Base-by-base conservation (phyloP, 2,888 invertebrate species). In the Scelioninae gen. 1 region DNA sequence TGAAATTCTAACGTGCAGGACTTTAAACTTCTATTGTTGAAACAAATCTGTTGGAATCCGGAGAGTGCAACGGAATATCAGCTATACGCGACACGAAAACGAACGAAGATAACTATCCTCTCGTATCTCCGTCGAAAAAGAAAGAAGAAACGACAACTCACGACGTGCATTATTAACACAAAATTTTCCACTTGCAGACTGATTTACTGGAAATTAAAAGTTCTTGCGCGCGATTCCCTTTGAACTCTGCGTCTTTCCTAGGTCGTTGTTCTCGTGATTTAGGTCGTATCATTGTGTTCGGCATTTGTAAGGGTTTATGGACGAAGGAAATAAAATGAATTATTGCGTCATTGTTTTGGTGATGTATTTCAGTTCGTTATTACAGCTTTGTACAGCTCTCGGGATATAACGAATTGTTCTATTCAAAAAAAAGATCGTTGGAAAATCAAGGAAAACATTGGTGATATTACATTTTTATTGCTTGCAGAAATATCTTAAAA, bases 131-230 rank as follows among this genome's bases (percentile, higher is more conserved):
- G 6, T 31, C 23, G 29, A 49, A 38, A 55, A 56, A 40, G 32
- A 53, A 68, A 63, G 69, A 29, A 63, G 43, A 49, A 38, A 4
- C 2, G 23, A 75, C 69, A 62, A 69, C 56, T 78, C 23, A 32
- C 49, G 11, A 49, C 9, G 65, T 79, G 49, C 58, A 79, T 76
- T 79, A 75, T 79, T 79, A 79, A 79, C 66, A 62, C 51, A 47
- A 71, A 65, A 60, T 66, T 34, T 31, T 65, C 43, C 31, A 49
- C 13, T 49, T 15, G 63, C 47, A 55, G 45, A 38, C 68, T 77
- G 74, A 79, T 76, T 79, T 75, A 72, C 71, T 65, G 56, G 65
- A 72, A 76, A 82, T 82, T 75, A 71, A 82, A 75, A 76, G 76
- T 68, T 72, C 43, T 47, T 49, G 62, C 51, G 34, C 65, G 43